Evolutionary conservation across 2,113 vertebrate species (phyloP).

Genomic region (Calonectris borealis): DNA sequence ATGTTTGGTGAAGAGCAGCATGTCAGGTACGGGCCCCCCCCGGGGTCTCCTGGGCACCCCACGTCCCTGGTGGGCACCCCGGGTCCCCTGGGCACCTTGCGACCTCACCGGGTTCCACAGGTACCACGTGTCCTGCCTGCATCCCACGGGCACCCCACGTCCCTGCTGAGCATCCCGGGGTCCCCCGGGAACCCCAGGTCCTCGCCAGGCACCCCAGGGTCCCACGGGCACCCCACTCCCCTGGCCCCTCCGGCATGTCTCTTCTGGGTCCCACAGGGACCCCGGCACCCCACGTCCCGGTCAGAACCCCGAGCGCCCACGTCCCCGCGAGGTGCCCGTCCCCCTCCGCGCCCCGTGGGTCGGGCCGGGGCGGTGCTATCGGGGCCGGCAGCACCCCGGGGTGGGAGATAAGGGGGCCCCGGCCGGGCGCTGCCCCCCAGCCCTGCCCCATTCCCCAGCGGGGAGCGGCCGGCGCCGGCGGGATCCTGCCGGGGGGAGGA

Average conservation of each 20-base stretch:
- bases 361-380: neutral
- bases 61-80: neutral
- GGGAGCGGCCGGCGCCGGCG: conserved; percentile 33
- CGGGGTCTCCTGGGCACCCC: neutral
- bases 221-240: neutral
- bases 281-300: neutral
- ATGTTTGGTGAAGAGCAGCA: conserved; percentile 96
- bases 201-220: neutral
- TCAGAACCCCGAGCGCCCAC: no score
- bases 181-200: neutral
- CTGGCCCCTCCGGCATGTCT: no score
- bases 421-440: conserved; percentile 11
- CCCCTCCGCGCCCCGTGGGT: neutral
- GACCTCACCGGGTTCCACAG: fast-evolving
- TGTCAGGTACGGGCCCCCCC: conserved; percentile 85
- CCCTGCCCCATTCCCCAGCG: conserved; percentile 56
- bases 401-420: conserved; percentile 47
- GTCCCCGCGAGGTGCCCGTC: neutral
- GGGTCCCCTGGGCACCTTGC: fast-evolving
- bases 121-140: no score
- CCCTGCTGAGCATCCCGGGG: no score
- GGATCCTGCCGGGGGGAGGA: neutral
- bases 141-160: no score
- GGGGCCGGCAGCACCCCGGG: conserved; percentile 10
- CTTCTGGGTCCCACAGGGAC: no score